Base-by-base conservation (phyloP, 2,888 invertebrate species). In the Rhagium mordax region DNA sequence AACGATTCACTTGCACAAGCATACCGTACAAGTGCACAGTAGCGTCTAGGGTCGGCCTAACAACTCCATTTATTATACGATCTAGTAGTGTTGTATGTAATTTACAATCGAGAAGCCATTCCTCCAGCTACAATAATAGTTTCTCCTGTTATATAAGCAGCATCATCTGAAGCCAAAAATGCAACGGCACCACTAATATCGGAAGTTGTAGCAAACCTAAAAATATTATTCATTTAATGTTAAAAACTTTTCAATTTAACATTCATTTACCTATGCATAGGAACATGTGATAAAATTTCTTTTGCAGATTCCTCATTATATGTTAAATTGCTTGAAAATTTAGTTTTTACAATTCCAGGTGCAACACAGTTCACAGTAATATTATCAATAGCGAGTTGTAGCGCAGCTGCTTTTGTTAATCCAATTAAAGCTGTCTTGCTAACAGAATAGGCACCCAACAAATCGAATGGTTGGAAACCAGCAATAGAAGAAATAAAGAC, bases 281-380 rank as follows among this genome's bases (percentile, higher is more conserved):
- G 89, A 75, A 89, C 87, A 67, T 73, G 79, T 29, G 85, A 77
- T 29, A 89, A 69, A 4, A 85, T 79, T 33, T 81, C 76, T 71
- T 90, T 87, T 59, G 76, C 72, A 0, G 85, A 84, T 5, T 72
- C 78, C 70, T 90, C 88, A 73, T 87, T 80, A 70, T 86, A 83
- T n/a, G 68, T 75, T 2, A 95, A 94, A 61, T 93, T 89, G 74
- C 89, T 86, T 3, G 97, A 94, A 89, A 99, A 98, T 84, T 94
- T 95, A 0, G 98, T 99, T 82, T 93, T 91, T 53, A 98, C 94
- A 57, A 98, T 89, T 47, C 98, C 98, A 49, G 98, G 98, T 18
- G 97, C 96, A 24, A 98, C 91, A 82, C 95, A 95, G 87, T 99
- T 98, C 0, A 98, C 97, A 79, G 98, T 91, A 79, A 99, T 97